These are phyloP conservation scores for Drosophila nigricruria DNA, from an alignment of 2,888 invertebrate species.

Conservation along the genomic window DNA sequence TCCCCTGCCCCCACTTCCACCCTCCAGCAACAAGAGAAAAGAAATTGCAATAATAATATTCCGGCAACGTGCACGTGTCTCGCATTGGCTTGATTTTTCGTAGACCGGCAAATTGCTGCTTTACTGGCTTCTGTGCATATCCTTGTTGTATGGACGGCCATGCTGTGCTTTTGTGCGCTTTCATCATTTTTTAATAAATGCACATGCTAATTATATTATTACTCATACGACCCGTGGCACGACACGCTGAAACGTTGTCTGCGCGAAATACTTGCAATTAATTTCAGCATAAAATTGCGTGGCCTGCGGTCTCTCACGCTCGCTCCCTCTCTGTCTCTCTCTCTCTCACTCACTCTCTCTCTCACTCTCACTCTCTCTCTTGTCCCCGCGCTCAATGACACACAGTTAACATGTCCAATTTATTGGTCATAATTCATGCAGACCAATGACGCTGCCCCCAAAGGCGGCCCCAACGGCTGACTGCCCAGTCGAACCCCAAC, in stretches of 20 bases:
- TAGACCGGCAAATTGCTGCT: constrained; percentile 49
- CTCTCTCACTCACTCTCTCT: not conserved
- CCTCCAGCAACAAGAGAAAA: constrained; percentile 6
- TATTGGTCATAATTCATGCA: constrained; percentile 79
- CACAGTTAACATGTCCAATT: constrained; percentile 81
- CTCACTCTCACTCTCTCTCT: not conserved
- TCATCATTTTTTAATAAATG: constrained; percentile 79
- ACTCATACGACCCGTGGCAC: constrained; percentile 68
- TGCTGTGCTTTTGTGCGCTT: constrained; percentile 62
- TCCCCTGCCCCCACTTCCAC: no score
- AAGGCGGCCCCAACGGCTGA: constrained; percentile 34
- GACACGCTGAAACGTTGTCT: constrained; percentile 43
- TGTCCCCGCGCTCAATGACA: constrained; percentile 52
- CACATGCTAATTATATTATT: constrained; percentile 78
- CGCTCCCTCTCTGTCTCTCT: constrained; percentile 5
- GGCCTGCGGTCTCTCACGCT: constrained; percentile 60
- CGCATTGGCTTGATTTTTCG: constrained; percentile 60
- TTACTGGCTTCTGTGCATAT: constrained; percentile 21
- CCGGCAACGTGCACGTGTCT: constrained; percentile 34
- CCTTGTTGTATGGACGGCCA: constrained; percentile 22
- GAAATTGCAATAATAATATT: constrained; percentile 66
- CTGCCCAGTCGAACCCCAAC: constrained; percentile 13
- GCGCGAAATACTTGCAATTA: constrained; percentile 72
- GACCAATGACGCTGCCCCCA: constrained; percentile 43
- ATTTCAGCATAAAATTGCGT: constrained; percentile 74